Conservation (phyloP, 2,888 invertebrate genomes). For the Diaphora mendica region DNA sequence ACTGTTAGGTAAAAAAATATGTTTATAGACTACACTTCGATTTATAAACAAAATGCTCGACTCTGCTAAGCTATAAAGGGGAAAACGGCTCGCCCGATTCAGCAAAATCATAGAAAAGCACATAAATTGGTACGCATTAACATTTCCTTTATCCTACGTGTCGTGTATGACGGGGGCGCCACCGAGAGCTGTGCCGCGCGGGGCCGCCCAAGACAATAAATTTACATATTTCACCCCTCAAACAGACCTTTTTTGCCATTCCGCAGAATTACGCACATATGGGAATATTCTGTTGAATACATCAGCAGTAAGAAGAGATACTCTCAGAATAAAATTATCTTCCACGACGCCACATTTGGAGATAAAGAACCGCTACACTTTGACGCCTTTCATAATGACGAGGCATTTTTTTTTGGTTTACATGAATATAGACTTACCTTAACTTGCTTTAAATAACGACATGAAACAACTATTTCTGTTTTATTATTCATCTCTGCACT, state of each 20-base stretch:
- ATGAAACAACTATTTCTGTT: conserved; percentile 8
- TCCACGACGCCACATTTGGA: conserved; percentile 80
- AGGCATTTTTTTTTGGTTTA: conserved; percentile 35
- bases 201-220: conserved; percentile 86
- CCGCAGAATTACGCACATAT: conserved; percentile 87
- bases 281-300: conserved; percentile 87
- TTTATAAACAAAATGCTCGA: conserved; percentile 70
- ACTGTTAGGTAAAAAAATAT: conserved; percentile 26
- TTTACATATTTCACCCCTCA: conserved; percentile 87
- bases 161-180: conserved; percentile 85
- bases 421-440: conserved; percentile 22
- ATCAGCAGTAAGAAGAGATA: conserved; percentile 85
- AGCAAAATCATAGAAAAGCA: conserved; percentile 87
- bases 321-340: conserved; percentile 86
- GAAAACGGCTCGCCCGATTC: conserved; percentile 79
- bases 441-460: conserved; percentile 5
- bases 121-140: conserved; percentile 86
- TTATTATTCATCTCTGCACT: neutral
- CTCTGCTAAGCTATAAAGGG: conserved; percentile 71
- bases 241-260: conserved; percentile 87
- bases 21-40: conserved; percentile 65
- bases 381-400: conserved; percentile 63
- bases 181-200: conserved; percentile 62
- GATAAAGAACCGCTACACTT: conserved; percentile 74
- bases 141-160: conserved; percentile 87